phyloP scores from a whole-genome alignment of 1,140 invertebrate species.

The Drosophila melanica region DNA sequence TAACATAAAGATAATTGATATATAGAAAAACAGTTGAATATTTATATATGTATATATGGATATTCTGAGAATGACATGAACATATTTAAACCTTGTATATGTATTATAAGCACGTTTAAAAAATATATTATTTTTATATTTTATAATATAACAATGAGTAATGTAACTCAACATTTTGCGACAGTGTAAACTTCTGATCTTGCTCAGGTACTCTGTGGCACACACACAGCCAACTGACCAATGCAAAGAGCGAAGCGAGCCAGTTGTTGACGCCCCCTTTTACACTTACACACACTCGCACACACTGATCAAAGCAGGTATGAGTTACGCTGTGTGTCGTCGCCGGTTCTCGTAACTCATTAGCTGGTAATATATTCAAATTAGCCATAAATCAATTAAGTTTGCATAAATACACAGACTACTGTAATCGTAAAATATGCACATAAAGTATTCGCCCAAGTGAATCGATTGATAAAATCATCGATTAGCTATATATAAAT shows the following conservation, averaged over 20 bases:
- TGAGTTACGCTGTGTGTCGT: constrained; percentile 7
- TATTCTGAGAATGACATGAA: too few species aligned
- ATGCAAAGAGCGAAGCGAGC: constrained; percentile 55
- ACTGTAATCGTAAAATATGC: constrained; percentile 44
- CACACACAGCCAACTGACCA: constrained; percentile 55
- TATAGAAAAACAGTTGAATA: too few species aligned
- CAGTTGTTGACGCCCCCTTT: constrained; percentile 60
- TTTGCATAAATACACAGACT: constrained; percentile 39
- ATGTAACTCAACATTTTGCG: neutral
- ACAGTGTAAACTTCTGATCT: constrained; percentile 50
- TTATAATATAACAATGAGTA: too few species aligned
- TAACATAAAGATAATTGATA: too few species aligned
- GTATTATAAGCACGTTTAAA: too few species aligned
- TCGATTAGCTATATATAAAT: constrained; percentile 30
- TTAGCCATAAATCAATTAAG: constrained; percentile 77
- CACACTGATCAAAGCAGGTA: constrained; percentile 3
- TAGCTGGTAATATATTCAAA: constrained; percentile 74
- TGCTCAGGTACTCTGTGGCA: constrained; percentile 35
- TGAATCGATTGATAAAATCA: constrained; percentile 51
- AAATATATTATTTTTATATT: too few species aligned
- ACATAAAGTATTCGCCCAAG: constrained; percentile 19
- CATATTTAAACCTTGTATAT: too few species aligned
- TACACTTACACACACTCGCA: constrained; percentile 26
- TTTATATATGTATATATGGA: too few species aligned
- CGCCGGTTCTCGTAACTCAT: constrained; percentile 62